Evolutionary conservation across 2,888 invertebrate genomes (phyloP).

Genomic region (Drosophila setosimentum): DNA sequence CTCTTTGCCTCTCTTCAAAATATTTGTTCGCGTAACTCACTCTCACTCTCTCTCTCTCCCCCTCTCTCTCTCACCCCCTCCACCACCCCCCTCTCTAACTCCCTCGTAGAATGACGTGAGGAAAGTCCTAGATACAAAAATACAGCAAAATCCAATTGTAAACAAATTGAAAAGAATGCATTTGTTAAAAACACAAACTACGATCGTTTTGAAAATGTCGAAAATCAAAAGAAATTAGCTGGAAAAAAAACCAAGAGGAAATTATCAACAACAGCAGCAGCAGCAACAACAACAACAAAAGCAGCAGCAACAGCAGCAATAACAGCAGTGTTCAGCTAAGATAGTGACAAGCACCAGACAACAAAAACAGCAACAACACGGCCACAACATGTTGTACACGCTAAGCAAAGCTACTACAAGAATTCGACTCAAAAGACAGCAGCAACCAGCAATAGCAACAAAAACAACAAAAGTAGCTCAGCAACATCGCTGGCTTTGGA

Average conservation of each 20-base stretch:
- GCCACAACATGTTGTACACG: constrained; percentile 75
- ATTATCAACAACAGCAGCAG: constrained; percentile 7
- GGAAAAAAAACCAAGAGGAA: constrained; percentile 25
- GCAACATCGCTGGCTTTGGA: constrained; percentile 66
- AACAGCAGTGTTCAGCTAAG: constrained; percentile 20
- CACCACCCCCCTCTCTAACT: constrained; percentile 6
- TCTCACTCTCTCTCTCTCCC: neutral
- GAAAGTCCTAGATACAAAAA: constrained; percentile 39
- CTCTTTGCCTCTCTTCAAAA: constrained; percentile 8
- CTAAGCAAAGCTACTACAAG: constrained; percentile 74
- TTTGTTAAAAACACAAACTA: constrained; percentile 72
- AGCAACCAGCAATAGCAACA: constrained; percentile 27
- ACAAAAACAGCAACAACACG: constrained; percentile 49
- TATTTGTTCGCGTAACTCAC: constrained; percentile 10
- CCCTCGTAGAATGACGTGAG: constrained; percentile 46
- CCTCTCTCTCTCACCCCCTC: constrained; percentile 1
- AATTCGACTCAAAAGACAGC: constrained; percentile 75
- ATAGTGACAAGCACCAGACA: constrained; percentile 16
- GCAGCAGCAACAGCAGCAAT: constrained; percentile 1
- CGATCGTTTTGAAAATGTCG: constrained; percentile 63
- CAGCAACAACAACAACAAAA: constrained; percentile 2
- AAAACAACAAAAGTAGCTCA: constrained; percentile 44
- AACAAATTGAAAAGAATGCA: constrained; percentile 60
- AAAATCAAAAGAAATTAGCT: constrained; percentile 68
- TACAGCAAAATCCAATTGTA: constrained; percentile 14